Base-by-base conservation (phyloP, 1,140 invertebrate genomes). In the Gonioctena quinquepunctata region DNA sequence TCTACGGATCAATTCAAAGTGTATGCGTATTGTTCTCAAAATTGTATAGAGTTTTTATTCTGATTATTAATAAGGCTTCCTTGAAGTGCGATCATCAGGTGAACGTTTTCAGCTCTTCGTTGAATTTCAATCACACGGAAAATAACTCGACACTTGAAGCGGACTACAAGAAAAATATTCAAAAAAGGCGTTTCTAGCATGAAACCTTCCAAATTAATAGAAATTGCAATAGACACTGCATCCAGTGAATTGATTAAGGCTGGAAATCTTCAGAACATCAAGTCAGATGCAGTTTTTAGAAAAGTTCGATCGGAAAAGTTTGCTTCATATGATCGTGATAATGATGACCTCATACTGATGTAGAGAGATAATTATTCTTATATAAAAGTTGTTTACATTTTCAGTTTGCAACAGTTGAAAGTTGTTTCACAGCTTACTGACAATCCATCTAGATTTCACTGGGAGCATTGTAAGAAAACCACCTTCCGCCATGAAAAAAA, bases 331-430 rank as follows among this genome's bases (percentile, higher is more conserved):
- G 33, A 48, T 19, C 16, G 16, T 22, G 16, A 63, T 63, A 3
- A 42, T 16, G 61, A 63, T 49, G 61, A 63, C 16, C 27, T 63
- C 6, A 21, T 48, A 11, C 27, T 42, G 19, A 13, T 63, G 6
- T 28, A 63, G 23, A 63, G 61, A 1, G 18, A 19, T 22, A 63
- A 63, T 63, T 2, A 5, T 8, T 18, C 26, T 7, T 63, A 63
- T 25, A 48, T 63, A 23, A 33, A 48, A 63, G 21, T 63, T 48
- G 61, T 63, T 23, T 48, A 26, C 42, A 2, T n/a, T n/a, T 63
- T 28, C 28, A 63, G 61, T n/a, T n/a, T n/a, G n/a, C n/a, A n/a
- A n/a, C n/a, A n/a, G n/a, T n/a, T n/a, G n/a, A n/a, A n/a, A n/a
- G n/a, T n/a, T n/a, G n/a, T n/a, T n/a, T n/a, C n/a, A n/a, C 0